Percentiles rank a stretch among this genome's conserved stretches.
These are phyloP conservation scores for Rhabdomys pumilio DNA, from an alignment of 2,797 vertebrate species.

Conservation along the genomic window DNA sequence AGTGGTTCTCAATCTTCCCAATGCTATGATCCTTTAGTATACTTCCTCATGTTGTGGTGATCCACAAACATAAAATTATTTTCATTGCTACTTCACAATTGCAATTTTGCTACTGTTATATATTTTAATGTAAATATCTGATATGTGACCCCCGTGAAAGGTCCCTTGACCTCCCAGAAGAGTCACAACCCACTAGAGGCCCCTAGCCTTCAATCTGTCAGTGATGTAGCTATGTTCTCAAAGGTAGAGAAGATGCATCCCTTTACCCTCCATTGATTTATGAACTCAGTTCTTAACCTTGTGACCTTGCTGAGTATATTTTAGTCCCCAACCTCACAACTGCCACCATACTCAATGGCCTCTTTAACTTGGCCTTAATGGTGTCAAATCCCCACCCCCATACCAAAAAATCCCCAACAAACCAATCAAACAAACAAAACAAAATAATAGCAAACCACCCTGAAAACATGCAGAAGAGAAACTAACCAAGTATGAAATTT, in stretches of 20 bases:
- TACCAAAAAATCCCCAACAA: not conserved
- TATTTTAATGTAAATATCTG: not conserved
- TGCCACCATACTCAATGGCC: accelerated
- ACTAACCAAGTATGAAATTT: not conserved
- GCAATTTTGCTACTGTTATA: not conserved
- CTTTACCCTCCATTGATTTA: accelerated
- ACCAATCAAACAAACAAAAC: not conserved
- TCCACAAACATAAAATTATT: not conserved
- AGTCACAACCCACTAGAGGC: no score
- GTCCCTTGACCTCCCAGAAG: not conserved
- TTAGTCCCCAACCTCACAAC: accelerated
- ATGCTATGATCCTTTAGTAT: not conserved
- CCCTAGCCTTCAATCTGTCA: not conserved
- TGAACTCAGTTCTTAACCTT: no score
- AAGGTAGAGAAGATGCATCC: accelerated
- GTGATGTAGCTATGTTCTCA: no score
- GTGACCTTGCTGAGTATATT: not conserved
- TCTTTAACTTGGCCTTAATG: not conserved
- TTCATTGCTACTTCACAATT: not conserved
- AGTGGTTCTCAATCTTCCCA: not conserved
- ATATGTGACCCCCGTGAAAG: not conserved
- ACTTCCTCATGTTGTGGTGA: not conserved
- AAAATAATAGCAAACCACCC: not conserved
- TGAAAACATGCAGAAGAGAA: not conserved
- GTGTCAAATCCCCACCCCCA: not conserved